Base-by-base conservation (phyloP, 2,797 vertebrate genomes). In the Melopsittacus undulatus region DNA sequence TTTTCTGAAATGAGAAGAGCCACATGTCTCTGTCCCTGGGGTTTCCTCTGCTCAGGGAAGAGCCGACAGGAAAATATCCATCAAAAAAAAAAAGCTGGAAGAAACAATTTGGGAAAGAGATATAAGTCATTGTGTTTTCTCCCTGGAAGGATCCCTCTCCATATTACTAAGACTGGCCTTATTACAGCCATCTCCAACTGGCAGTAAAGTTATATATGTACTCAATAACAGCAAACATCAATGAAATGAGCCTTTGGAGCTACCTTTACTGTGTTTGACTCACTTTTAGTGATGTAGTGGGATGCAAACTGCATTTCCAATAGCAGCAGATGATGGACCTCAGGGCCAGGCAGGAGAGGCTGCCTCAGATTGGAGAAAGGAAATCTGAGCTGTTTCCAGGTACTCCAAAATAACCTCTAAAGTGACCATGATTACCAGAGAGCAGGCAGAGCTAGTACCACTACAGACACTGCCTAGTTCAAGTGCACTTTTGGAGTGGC, bases 231-330 rank as follows among this genome's bases (percentile, higher is more conserved):
- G 72, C 69, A 91, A 94, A 82, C 52, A 90, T 92, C 89, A 93
- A 90, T 75, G 91, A 96, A 93, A 91, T 61, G 81, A 96, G 86
- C 70, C 91, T 95, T 87, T 63, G 74, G 91, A 91, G 90, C 64
- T 86, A 51, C 68, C 66, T 86, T 94, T 67, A 78, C 48, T 54
- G 78, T 61, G 67, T 57, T 83, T 96, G 86, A 87, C 43, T 92
- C 90, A 89, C 82, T 64, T 86, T 87, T 95, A 94, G 93, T 96
- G 87, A 92, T 95, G 88, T 72, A 86, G 49, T 80, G 45, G 86
- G 76, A 90, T 81, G 66, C 45, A 87, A 94, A 94, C 67, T 45
- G 43, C 42, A 86, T 94, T 92, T 94, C 45, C 62, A 87, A 78
- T 54, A 82, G 43, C 73, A 86, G 62, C 21, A 89, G 72, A 38